Percentiles rank a stretch among this genome's conserved stretches.
These are phyloP conservation scores for Parapsyche elsis DNA, from an alignment of 1,140 invertebrate genomes.

Conservation along the genomic window DNA sequence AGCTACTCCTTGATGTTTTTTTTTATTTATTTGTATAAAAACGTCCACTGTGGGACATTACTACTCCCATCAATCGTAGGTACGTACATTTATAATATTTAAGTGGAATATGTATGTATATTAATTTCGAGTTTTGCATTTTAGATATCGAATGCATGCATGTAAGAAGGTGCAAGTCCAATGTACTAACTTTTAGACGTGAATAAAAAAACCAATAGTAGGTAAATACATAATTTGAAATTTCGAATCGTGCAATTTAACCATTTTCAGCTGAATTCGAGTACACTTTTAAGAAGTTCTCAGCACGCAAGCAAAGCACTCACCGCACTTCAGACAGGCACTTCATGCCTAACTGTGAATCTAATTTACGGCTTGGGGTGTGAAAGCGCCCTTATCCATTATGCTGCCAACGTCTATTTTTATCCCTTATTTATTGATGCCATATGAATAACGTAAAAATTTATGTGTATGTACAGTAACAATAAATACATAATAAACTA, in stretches of 20 bases:
- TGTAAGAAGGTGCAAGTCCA: no score
- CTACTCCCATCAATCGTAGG: no score
- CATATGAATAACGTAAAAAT: constrained; percentile 1
- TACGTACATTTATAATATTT: no score
- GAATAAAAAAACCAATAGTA: no score
- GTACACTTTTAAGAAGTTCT: constrained; percentile 33
- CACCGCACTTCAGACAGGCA: not conserved
- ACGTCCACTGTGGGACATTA: no score
- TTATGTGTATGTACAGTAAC: no score
- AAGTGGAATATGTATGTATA: no score
- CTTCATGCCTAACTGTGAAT: constrained; percentile 21
- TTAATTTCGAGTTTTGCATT: no score
- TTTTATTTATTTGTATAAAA: no score
- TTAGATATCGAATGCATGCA: not conserved
- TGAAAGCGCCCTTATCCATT: constrained; percentile 40
- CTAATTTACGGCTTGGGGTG: constrained; percentile 34
- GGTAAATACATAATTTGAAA: no score
- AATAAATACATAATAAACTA: no score
- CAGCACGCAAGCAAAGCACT: not conserved
- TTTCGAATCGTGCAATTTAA: not conserved
- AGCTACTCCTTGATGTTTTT: not conserved
- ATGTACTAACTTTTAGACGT: no score
- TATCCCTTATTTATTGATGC: constrained; percentile 22
- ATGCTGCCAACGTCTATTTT: constrained; percentile 37
- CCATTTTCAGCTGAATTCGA: not conserved